These are phyloP conservation scores for Lasius fuliginosus DNA, from an alignment of 2,888 invertebrate species.

Conservation along the genomic window DNA sequence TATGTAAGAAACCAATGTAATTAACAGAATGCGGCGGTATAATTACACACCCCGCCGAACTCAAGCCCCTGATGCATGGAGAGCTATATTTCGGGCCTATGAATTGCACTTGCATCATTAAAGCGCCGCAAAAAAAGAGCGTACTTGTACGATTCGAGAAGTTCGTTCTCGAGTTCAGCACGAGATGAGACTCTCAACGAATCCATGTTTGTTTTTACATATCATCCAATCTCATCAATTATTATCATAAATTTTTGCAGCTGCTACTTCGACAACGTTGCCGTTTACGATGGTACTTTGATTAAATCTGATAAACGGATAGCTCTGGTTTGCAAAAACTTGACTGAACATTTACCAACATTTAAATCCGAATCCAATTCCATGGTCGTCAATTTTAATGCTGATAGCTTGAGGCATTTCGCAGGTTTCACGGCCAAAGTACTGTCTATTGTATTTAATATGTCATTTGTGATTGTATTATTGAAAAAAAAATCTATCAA, in stretches of 20 bases:
- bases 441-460: neutral
- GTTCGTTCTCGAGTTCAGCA: constrained; percentile 74
- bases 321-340: constrained; percentile 90
- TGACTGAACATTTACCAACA: constrained; percentile 87
- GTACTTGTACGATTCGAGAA: constrained; percentile 88
- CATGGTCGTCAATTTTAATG: constrained; percentile 88
- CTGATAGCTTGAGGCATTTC: constrained; percentile 86
- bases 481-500: neutral
- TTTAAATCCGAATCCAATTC: constrained; percentile 89
- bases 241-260: constrained; percentile 60
- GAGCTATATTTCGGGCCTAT: constrained; percentile 87
- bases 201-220: neutral
- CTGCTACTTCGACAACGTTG: constrained; percentile 79
- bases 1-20: constrained; percentile 4
- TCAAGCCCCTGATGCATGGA: constrained; percentile 86
- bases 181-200: constrained; percentile 60
- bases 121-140: constrained; percentile 90
- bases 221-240: neutral
- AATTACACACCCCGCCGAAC: constrained; percentile 88
- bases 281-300: constrained; percentile 88
- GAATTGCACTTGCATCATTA: constrained; percentile 93
- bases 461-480: neutral
- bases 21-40: constrained; percentile 91
- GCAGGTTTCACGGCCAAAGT: constrained; percentile 88
- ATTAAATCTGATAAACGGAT: constrained; percentile 86